Percentiles rank a stretch among this genome's conserved stretches.
Conservation (phyloP, 2,113 vertebrate species). For the Hydrolagus affinis region DNA sequence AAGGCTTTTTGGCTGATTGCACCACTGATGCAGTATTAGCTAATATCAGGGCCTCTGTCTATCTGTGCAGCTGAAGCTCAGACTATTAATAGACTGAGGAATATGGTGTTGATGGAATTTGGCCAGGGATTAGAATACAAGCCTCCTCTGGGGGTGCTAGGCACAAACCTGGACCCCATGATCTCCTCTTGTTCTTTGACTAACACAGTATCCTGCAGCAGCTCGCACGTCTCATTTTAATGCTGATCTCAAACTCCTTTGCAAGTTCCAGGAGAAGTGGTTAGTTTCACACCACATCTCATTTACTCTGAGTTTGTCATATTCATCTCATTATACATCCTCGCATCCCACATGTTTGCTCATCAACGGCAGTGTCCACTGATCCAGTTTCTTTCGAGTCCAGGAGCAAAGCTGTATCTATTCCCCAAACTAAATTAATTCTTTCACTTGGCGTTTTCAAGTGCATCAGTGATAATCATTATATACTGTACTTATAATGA, state of each 20-base stretch:
- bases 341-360: neutral
- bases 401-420: too few relatives aligned
- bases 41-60: too few relatives aligned
- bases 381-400: neutral
- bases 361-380: neutral
- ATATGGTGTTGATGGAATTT: too few relatives aligned
- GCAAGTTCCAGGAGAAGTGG: neutral
- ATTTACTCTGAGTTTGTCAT: neutral
- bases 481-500: too few relatives aligned
- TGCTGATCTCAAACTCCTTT: neutral
- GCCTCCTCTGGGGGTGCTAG: too few relatives aligned
- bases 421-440: too few relatives aligned
- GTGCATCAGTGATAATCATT: too few relatives aligned
- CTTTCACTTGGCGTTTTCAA: too few relatives aligned
- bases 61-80: neutral
- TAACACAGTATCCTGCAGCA: neutral
- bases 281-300: neutral
- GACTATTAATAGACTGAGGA: constrained; percentile 1
- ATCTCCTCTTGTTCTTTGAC: neutral
- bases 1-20: neutral
- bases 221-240: neutral
- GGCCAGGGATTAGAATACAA: too few relatives aligned
- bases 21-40: neutral
- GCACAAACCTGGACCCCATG: too few relatives aligned
- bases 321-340: neutral